Conservation (phyloP, 2,113 vertebrate species). For the Campylorhamphus procurvoides region DNA sequence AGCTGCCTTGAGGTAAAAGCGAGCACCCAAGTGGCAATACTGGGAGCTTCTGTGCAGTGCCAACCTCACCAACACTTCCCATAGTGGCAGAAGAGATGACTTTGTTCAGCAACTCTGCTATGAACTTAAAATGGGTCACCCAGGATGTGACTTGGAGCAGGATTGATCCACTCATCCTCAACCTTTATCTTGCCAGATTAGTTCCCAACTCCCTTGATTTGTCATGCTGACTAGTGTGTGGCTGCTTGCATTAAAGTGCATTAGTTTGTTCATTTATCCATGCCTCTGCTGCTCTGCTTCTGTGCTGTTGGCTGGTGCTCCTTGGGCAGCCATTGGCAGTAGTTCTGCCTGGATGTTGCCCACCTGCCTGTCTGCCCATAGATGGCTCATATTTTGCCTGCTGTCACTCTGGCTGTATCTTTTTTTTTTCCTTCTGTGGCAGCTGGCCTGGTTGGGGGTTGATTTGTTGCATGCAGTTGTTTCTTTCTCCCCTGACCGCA, state of each 20-base stretch:
- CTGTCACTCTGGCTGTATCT: neutral
- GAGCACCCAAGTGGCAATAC: neutral
- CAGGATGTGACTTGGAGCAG: neutral
- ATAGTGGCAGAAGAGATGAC: neutral
- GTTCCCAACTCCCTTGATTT: neutral
- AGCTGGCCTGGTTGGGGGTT: neutral
- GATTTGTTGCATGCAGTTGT: neutral
- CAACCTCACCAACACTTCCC: neutral
- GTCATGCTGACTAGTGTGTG: accelerated
- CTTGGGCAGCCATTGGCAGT: neutral
- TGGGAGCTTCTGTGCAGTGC: neutral
- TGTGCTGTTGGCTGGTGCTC: neutral
- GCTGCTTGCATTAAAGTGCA: neutral
- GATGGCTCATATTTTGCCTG: neutral
- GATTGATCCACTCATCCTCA: neutral
- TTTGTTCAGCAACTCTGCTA: neutral
- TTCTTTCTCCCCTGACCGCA: neutral
- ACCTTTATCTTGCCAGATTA: neutral
- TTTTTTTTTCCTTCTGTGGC: neutral
- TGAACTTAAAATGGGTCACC: neutral
- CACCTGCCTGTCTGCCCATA: neutral
- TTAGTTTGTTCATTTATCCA: neutral
- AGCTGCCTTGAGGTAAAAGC: neutral
- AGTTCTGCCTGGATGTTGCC: neutral
- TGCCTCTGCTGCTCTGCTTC: neutral